Evolutionary conservation across 2,888 invertebrate species (phyloP).

Genomic region (Beris morrisii): DNA sequence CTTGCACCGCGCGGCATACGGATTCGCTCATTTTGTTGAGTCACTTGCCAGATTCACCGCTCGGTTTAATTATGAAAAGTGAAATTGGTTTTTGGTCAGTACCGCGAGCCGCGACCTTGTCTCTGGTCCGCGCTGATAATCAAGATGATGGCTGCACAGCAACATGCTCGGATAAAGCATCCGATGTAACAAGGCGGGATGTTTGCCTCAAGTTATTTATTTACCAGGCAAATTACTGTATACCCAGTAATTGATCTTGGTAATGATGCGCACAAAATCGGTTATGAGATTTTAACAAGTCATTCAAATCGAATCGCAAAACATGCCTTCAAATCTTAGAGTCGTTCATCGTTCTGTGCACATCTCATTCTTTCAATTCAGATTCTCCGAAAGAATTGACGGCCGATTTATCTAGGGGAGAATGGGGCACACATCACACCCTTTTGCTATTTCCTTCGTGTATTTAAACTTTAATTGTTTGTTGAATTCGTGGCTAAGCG

Average conservation of each 20-base stretch:
- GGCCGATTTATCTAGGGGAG: too few relatives aligned
- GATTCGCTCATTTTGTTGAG: conserved; percentile 13
- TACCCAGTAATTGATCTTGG: conserved; percentile 19
- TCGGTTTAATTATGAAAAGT: conserved; percentile 32
- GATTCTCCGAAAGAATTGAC: too few relatives aligned
- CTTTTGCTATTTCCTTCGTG: too few relatives aligned
- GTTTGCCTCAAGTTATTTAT: conserved; percentile 25
- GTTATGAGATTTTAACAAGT: too few relatives aligned
- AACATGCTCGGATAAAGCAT: too few relatives aligned
- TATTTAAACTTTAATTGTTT: too few relatives aligned
- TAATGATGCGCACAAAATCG: conserved; percentile 1
- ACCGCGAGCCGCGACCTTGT: conserved; percentile 17
- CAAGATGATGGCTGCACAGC: neutral
- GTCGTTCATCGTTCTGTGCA: too few relatives aligned
- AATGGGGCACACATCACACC: too few relatives aligned
- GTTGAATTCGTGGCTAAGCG: too few relatives aligned
- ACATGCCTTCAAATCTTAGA: too few relatives aligned
- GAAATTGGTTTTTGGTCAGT: conserved; percentile 24
- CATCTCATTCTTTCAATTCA: too few relatives aligned
- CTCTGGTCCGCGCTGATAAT: conserved; percentile 15
- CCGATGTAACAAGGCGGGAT: conserved; percentile 8
- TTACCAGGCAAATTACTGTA: conserved; percentile 21
- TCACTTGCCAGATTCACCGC: conserved; percentile 17
- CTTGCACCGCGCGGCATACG: conserved; percentile 8
- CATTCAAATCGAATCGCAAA: too few relatives aligned